phyloP scores from a whole-genome alignment of 2,113 vertebrate genomes.

The Bungarus multicinctus region DNA sequence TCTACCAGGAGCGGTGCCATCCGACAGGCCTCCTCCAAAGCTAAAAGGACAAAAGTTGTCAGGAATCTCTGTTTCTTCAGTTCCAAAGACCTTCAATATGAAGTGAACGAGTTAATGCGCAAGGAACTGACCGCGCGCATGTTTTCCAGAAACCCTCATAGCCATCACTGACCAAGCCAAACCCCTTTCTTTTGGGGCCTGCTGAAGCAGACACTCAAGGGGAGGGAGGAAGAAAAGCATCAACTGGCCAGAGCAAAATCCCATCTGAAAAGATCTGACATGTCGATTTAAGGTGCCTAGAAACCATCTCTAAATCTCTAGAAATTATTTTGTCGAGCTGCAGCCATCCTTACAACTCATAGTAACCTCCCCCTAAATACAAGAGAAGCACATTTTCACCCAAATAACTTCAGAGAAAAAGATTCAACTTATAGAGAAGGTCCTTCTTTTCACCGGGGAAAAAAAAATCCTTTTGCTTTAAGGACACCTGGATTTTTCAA shows the following conservation, averaged over 20 bases:
- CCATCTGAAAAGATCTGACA: neutral
- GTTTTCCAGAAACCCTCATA: neutral
- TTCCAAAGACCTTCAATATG: neutral
- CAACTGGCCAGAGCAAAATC: neutral
- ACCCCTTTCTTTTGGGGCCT: neutral
- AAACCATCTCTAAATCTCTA: neutral
- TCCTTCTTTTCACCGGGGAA: neutral
- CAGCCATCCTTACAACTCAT: neutral
- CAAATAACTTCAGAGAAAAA: neutral
- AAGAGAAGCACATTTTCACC: neutral
- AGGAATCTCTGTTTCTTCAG: neutral
- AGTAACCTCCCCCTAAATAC: neutral
- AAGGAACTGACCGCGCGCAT: neutral
- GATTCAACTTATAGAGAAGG: neutral
- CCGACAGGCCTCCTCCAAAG: neutral
- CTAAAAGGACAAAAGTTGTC: neutral
- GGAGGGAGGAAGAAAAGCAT: neutral
- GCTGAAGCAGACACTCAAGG: neutral
- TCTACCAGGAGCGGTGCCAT: neutral
- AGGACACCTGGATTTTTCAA: neutral
- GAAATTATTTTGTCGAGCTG: neutral
- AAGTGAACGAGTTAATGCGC: conserved; percentile 8
- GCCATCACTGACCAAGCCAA: neutral
- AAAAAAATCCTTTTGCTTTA: neutral
- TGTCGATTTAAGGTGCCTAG: neutral